phyloP scores from a whole-genome alignment of 1,140 invertebrate species.

The Aphelinus atriplicis region DNA sequence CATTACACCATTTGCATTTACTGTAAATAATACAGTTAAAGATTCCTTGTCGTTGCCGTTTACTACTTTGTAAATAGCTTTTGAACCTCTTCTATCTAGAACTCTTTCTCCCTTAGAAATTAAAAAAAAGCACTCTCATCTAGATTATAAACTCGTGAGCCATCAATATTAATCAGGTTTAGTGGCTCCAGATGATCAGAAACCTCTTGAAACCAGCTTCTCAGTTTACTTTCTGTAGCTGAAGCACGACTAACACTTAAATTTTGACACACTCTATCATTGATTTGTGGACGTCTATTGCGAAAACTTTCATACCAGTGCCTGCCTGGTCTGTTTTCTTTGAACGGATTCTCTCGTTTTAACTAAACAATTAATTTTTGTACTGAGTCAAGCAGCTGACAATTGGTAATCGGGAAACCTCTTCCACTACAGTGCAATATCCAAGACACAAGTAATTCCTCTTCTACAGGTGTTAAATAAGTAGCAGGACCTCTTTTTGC shows the following conservation, averaged over 20 bases:
- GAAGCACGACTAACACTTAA: slow-evolving; percentile 43
- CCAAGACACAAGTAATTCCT: slow-evolving; percentile 18
- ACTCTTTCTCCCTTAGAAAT: slow-evolving; percentile 46
- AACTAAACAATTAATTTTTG: slow-evolving; percentile 42
- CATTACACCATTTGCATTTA: slow-evolving; percentile 52
- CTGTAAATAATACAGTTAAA: slow-evolving; percentile 54
- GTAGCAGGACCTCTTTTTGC: too few species aligned
- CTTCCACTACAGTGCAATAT: slow-evolving; percentile 10
- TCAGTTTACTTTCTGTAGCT: slow-evolving; percentile 37
- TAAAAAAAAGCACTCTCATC: slow-evolving; percentile 49
- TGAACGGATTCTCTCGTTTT: slow-evolving; percentile 29
- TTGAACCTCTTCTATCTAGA: slow-evolving; percentile 47
- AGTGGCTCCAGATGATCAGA: slow-evolving; percentile 8
- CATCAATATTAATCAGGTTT: slow-evolving; percentile 32
- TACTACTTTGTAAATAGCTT: slow-evolving; percentile 50
- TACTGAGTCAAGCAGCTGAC: slow-evolving; percentile 3
- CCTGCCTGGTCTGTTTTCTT: slow-evolving; percentile 42
- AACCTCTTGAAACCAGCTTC: slow-evolving; percentile 8
- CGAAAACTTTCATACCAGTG: slow-evolving; percentile 47
- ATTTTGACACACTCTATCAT: slow-evolving; percentile 44
- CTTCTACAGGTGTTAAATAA: neutral
- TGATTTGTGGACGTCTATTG: slow-evolving; percentile 42
- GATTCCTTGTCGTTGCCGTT: slow-evolving; percentile 58
- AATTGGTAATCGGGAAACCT: slow-evolving; percentile 25
- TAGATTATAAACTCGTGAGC: slow-evolving; percentile 43